Percentiles rank a stretch among this genome's conserved stretches.
Conservation (phyloP, 2,888 invertebrate species). For the Agrochola lota region DNA sequence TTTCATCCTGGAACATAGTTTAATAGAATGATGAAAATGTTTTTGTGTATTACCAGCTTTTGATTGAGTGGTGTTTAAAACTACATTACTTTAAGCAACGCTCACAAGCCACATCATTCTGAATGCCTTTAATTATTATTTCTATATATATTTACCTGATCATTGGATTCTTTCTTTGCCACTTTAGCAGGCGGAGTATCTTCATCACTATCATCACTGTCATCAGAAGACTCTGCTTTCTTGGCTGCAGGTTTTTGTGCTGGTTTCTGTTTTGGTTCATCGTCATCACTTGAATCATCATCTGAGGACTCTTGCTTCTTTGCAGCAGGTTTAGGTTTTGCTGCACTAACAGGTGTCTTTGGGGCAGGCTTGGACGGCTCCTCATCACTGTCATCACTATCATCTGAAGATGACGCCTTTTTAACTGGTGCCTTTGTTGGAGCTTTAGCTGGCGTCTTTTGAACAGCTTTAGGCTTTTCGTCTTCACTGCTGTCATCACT, state of each 20-base stretch:
- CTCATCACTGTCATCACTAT: constrained; percentile 82
- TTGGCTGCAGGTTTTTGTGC: constrained; percentile 69
- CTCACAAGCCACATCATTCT: neutral
- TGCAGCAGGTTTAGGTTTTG: constrained; percentile 60
- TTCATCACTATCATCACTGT: constrained; percentile 74
- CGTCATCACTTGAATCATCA: constrained; percentile 74
- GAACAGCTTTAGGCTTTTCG: constrained; percentile 65
- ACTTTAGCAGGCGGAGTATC: constrained; percentile 76
- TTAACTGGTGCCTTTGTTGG: constrained; percentile 61
- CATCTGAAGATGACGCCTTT: constrained; percentile 79
- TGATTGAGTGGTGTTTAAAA: neutral
- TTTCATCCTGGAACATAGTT: constrained; percentile 69
- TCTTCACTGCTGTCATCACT: constrained; percentile 81
- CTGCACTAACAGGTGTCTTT: constrained; percentile 69
- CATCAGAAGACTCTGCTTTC: constrained; percentile 75
- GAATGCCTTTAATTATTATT: neutral
- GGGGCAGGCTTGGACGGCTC: constrained; percentile 72
- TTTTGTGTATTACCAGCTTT: neutral
- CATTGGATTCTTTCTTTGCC: constrained; percentile 68
- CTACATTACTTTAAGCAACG: neutral
- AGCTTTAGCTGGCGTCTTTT: constrained; percentile 63
- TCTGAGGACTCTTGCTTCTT: constrained; percentile 64
- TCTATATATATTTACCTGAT: constrained; percentile 67
- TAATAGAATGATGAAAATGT: neutral
- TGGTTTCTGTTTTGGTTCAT: constrained; percentile 69